Base-by-base conservation (phyloP, 2,113 vertebrate species). In the Eclectus roratus region DNA sequence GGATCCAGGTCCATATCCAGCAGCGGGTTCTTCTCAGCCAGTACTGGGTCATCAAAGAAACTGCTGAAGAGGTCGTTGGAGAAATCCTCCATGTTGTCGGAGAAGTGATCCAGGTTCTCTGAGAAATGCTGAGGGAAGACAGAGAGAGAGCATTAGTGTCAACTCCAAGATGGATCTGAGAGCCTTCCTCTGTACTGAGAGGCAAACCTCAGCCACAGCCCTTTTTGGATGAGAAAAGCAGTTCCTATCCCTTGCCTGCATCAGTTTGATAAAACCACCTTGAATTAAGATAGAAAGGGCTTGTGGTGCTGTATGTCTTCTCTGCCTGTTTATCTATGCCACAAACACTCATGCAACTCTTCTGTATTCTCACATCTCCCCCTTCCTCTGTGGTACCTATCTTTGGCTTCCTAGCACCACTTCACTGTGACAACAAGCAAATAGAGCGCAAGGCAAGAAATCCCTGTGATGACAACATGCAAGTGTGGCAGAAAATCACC, bases 11-110 rank as follows among this genome's bases (percentile, higher is more conserved):
- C 99, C 98, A 99, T 99, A 97, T 99, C 99, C 96, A 99, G 95
- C 33, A 99, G 97, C 1, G 99, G 98, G 56, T 98, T 98, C 97
- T 99, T 99, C 96, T 99, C 99, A 58, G 98, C 98, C 98, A 99
- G 97, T 44, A 99, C 98, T n/a, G 99, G 99, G 86, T 99, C 99
- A 81, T 99, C 99, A 15, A 99, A 99, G 98, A 99, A 99, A 89
- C 99, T 99, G 98, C 97, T 99, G 98, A 99, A 99, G 78, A 99
- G 98, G 82, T 99, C 99, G 2, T 98, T 99, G 98, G 99, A 99
- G 98, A 99, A 99, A 96, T 99, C 99, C 90, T 99, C 99, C 98
- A 99, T 99, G 96, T 99, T 99, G 97, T 99, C 99, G 1, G 98
- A 98, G 92, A 99, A 99, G 96, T 99, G 99, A 98, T 99, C 98